These are phyloP conservation scores for Dinoponera quadriceps DNA, from an alignment of 1,140 invertebrate species.

Conservation along the genomic window DNA sequence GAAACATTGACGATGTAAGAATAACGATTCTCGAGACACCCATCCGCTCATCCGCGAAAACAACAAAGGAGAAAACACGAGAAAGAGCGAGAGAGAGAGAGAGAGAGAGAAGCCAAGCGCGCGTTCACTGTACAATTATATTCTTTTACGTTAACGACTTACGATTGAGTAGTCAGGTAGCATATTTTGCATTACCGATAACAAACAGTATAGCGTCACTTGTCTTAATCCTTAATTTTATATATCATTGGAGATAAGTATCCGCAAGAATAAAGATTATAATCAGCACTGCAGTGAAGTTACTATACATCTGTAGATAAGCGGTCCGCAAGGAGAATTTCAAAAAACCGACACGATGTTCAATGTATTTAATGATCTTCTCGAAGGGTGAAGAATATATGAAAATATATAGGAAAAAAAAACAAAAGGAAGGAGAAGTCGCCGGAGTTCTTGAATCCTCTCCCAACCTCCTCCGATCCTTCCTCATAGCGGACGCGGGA, in stretches of 20 bases:
- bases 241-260: constrained; percentile 80
- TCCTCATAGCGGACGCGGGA: background rate
- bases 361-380: constrained; percentile 80
- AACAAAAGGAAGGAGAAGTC: constrained; percentile 44
- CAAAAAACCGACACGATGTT: constrained; percentile 79
- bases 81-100: background rate
- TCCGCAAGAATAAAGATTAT: constrained; percentile 77
- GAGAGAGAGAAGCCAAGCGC: constrained; percentile 70
- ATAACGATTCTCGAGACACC: constrained; percentile 52
- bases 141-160: constrained; percentile 78
- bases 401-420: constrained; percentile 73
- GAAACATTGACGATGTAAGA: constrained; percentile 55
- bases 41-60: constrained; percentile 46
- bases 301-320: constrained; percentile 78
- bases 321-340: constrained; percentile 73
- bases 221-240: constrained; percentile 79
- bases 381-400: constrained; percentile 77
- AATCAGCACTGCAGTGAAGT: constrained; percentile 78
- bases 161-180: constrained; percentile 75
- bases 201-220: constrained; percentile 75
- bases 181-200: constrained; percentile 80
- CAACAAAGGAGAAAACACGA: constrained; percentile 43
- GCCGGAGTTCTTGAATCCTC: constrained; percentile 18
- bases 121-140: constrained; percentile 78
- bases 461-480: constrained; percentile 57